Percentiles rank a stretch among this genome's conserved stretches.
These are phyloP conservation scores for Vicugna pacos DNA, from an alignment of 2,113 vertebrate species.

Conservation along the genomic window DNA sequence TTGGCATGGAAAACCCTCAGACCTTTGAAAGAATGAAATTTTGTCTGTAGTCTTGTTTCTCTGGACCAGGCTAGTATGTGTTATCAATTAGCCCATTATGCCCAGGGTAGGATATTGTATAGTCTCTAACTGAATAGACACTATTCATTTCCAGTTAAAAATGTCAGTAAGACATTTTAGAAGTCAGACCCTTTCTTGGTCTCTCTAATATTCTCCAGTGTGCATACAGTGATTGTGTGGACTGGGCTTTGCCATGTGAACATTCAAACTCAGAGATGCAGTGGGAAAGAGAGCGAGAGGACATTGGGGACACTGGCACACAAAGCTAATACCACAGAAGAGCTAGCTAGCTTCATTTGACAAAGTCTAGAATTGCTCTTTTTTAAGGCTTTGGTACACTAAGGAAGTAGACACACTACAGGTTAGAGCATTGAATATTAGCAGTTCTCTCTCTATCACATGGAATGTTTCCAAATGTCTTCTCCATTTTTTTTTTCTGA, in stretches of 20 bases:
- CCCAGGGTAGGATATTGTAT: background rate
- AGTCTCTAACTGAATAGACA: background rate
- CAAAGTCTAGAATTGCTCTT: background rate
- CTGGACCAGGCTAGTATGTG: background rate
- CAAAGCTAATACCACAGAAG: background rate
- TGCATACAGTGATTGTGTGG: background rate
- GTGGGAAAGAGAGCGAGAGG: background rate
- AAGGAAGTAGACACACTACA: background rate
- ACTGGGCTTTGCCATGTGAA: background rate
- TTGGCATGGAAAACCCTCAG: background rate
- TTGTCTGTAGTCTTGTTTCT: constrained; percentile 17
- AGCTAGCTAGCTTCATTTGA: background rate
- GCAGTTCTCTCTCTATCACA: background rate
- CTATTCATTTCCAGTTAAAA: background rate
- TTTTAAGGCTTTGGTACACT: background rate
- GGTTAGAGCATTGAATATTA: background rate
- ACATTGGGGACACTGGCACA: background rate
- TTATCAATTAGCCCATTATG: background rate
- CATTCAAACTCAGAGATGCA: background rate
- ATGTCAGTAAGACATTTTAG: background rate
- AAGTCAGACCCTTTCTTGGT: background rate
- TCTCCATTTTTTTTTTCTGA: background rate
- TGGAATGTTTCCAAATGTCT: background rate
- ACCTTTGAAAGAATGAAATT: background rate
- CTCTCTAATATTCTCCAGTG: background rate